A percentile compares a stretch with the other conserved stretches of the same genome.
Evolutionary conservation across 2,797 vertebrate species (phyloP).

Genomic region (Scolopax rusticola): DNA sequence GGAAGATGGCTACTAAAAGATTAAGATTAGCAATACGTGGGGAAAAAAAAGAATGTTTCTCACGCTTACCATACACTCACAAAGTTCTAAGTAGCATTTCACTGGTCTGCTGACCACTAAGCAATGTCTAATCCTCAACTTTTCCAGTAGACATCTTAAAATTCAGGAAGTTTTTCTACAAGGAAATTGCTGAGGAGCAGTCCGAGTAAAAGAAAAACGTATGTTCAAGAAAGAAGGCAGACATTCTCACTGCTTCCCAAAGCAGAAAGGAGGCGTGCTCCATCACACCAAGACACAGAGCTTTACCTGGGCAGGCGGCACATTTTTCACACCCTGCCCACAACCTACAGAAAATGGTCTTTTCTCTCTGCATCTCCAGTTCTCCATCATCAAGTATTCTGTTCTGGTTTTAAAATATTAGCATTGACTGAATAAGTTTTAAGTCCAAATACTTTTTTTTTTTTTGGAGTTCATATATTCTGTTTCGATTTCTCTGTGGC

Average conservation of each 20-base stretch:
- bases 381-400: neutral
- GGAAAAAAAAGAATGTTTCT: neutral
- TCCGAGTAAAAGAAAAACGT: neutral
- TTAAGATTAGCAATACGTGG: neutral
- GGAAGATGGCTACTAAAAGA: neutral
- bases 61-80: neutral
- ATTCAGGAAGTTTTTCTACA: neutral
- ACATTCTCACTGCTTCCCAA: neutral
- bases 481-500: neutral
- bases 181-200: neutral
- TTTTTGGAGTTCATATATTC: neutral
- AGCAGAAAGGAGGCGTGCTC: neutral
- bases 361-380: neutral
- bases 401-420: neutral
- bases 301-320: neutral
- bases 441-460: rapidly evolving
- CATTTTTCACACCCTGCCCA: neutral
- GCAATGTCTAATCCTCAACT: neutral
- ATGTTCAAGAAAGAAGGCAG: neutral
- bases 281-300: neutral
- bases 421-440: neutral
- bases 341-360: neutral
- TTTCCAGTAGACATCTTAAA: neutral
- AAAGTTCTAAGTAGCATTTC: neutral
- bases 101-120: neutral